Conservation (phyloP, 2,888 invertebrate genomes). For the Caenorhabditis drosophilae region DNA sequence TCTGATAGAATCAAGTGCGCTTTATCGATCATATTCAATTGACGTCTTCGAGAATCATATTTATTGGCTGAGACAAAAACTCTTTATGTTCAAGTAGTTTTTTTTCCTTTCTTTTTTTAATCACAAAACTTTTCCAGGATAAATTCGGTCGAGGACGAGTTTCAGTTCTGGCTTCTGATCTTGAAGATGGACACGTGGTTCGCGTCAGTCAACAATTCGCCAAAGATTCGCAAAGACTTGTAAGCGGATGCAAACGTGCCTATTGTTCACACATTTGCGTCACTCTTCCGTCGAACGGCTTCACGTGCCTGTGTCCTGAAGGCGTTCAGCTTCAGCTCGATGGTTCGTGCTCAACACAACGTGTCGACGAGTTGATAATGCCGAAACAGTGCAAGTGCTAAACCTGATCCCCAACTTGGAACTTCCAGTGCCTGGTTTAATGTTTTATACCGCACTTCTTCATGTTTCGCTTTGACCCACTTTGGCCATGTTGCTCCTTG, state of each 20-base stretch:
- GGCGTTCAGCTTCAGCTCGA: constrained; percentile 68
- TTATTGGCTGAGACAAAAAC: constrained; percentile 93
- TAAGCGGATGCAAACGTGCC: constrained; percentile 75
- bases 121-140: constrained; percentile 72
- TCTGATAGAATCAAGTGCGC: no score
- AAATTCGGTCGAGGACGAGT: constrained; percentile 95
- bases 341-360: constrained; percentile 53
- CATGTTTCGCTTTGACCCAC: no score
- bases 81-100: constrained; percentile 77
- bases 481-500: no score
- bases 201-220: constrained; percentile 72
- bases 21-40: constrained; percentile 73
- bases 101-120: background rate
- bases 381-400: constrained; percentile 80
- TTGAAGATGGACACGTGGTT: constrained; percentile 85
- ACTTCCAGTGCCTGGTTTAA: no score
- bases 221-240: constrained; percentile 44
- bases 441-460: no score
- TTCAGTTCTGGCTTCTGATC: constrained; percentile 81
- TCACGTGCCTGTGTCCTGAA: constrained; percentile 89
- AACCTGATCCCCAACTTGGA: no score
- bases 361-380: constrained; percentile 73
- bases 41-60: constrained; percentile 92
- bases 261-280: constrained; percentile 92
- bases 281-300: constrained; percentile 81